Evolutionary conservation across 2,888 invertebrate genomes (phyloP).

Genomic region (Gnatocerus cornutus): DNA sequence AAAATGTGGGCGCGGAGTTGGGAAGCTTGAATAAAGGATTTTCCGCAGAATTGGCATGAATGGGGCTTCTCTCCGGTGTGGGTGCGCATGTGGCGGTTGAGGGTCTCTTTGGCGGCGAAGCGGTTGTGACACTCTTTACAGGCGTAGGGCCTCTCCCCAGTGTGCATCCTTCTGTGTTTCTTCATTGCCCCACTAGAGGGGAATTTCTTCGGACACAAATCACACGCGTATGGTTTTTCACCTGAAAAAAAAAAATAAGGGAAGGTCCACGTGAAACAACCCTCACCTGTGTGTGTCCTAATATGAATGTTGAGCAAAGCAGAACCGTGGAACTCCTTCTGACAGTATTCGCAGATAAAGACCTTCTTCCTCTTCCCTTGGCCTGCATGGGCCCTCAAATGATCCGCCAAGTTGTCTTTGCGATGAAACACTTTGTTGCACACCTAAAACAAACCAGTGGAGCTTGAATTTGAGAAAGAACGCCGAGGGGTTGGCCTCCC

Average conservation of each 20-base stretch:
- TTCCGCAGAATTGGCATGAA: conserved; percentile 80
- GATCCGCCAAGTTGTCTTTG: conserved; percentile 83
- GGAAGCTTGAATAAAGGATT: conserved; percentile 86
- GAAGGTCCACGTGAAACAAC: no score
- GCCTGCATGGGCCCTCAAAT: conserved; percentile 80
- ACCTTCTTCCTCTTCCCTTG: conserved; percentile 73
- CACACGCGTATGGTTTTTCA: conserved; percentile 79
- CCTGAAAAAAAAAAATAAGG: no score
- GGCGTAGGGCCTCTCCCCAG: conserved; percentile 75
- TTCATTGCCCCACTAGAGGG: conserved; percentile 84
- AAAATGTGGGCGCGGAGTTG: conserved; percentile 86
- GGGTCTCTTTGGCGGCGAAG: conserved; percentile 88
- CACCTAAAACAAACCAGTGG: conserved; percentile 75
- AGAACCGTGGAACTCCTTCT: conserved; percentile 78
- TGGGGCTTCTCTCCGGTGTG: conserved; percentile 77
- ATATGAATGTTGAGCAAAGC: conserved; percentile 78
- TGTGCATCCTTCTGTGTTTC: conserved; percentile 79
- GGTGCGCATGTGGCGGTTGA: conserved; percentile 69
- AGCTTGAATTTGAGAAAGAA: no score
- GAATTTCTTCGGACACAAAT: conserved; percentile 82
- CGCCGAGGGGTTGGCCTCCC: no score
- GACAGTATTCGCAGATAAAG: conserved; percentile 78
- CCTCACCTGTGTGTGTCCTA: conserved; percentile 79
- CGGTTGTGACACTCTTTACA: conserved; percentile 81
- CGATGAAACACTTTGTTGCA: conserved; percentile 78